Conservation (phyloP, 2,888 invertebrate species). For the Drosophila ezoana region DNA sequence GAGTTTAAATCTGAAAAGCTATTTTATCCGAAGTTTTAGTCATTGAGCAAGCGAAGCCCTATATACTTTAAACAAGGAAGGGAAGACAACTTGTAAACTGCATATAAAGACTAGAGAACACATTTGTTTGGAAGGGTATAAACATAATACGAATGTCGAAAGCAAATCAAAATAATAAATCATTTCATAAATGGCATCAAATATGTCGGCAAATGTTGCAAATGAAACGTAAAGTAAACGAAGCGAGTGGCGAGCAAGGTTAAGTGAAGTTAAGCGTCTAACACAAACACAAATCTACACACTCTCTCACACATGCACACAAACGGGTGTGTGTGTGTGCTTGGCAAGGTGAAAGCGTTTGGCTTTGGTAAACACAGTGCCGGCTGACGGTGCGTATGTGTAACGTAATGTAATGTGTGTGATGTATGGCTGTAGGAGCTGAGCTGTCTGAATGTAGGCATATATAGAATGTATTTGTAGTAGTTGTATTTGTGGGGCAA, state of each 20-base stretch:
- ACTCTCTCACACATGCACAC: constrained; percentile 3
- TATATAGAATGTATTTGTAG: constrained; percentile 7
- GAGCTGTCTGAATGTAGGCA: constrained; percentile 12
- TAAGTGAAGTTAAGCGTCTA: constrained; percentile 75
- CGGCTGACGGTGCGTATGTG: constrained; percentile 54
- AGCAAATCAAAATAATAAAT: constrained; percentile 80
- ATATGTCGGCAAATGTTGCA: constrained; percentile 82
- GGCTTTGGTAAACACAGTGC: constrained; percentile 59
- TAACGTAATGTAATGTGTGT: constrained; percentile 31
- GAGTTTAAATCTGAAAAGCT: too few species aligned
- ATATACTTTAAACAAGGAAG: too few species aligned
- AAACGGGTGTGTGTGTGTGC: constrained; percentile 14
- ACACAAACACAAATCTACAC: constrained; percentile 47
- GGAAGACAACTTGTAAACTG: not conserved
- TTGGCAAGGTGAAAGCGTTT: constrained; percentile 67
- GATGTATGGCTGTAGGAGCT: constrained; percentile 20
- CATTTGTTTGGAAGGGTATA: constrained; percentile 28
- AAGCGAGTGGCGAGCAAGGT: constrained; percentile 72
- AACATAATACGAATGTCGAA: constrained; percentile 64
- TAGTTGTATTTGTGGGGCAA: constrained; percentile 42
- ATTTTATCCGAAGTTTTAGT: too few species aligned
- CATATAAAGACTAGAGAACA: not conserved
- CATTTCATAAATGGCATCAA: constrained; percentile 79
- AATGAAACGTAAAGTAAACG: constrained; percentile 77
- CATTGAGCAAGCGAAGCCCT: too few species aligned